phyloP scores from a whole-genome alignment of 2,113 vertebrate species.

The Propithecus coquereli region DNA sequence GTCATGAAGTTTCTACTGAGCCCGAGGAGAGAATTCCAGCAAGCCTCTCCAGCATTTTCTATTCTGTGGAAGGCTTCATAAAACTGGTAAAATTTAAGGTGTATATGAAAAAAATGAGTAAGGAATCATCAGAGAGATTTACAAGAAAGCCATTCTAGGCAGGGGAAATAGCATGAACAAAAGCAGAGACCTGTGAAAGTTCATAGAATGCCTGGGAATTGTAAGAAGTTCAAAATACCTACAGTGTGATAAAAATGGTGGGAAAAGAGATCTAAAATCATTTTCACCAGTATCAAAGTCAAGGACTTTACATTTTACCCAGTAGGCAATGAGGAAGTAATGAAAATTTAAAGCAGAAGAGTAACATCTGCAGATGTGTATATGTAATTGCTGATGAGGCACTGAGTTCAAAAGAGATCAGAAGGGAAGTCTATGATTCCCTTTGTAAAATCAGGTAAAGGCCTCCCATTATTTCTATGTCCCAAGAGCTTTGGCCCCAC shows the following conservation, averaged over 20 bases:
- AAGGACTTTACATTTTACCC: not conserved
- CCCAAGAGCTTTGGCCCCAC: not conserved
- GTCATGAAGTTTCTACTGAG: not conserved
- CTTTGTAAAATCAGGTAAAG: not conserved
- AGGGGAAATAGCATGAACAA: not conserved
- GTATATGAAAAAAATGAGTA: not conserved
- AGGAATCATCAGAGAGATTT: not conserved
- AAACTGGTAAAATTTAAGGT: not conserved
- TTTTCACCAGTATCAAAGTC: not conserved
- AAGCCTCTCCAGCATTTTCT: not conserved
- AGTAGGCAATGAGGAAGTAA: not conserved
- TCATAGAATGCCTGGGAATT: not conserved
- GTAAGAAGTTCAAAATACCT: not conserved
- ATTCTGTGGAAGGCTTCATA: not conserved
- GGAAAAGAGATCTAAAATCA: not conserved
- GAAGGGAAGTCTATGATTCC: not conserved
- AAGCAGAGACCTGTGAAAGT: not conserved
- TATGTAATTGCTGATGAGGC: not conserved
- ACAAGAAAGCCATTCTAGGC: not conserved
- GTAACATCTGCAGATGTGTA: not conserved
- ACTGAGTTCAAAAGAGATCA: slow-evolving; percentile 1
- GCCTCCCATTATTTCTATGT: not conserved
- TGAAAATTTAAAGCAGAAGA: not conserved
- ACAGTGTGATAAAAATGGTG: not conserved
- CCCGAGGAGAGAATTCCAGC: not conserved